Evolutionary conservation across 2,113 vertebrate genomes (phyloP).

Genomic region (Pantherophis guttatus): DNA sequence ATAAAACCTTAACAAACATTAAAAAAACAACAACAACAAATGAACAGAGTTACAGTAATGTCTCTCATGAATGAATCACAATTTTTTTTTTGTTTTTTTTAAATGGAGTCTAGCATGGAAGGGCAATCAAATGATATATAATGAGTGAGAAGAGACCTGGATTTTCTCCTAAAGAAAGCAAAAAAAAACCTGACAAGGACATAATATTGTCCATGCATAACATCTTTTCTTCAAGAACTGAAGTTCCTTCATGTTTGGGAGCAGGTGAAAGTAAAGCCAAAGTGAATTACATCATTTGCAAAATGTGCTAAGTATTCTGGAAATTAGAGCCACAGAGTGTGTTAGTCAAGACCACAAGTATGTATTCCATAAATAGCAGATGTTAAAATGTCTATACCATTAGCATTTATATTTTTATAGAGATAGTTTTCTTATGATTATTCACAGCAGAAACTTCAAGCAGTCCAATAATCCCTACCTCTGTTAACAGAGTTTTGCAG

Average conservation of each 20-base stretch:
- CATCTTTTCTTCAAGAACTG: not conserved
- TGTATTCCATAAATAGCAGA: not conserved
- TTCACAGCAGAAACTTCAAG: not conserved
- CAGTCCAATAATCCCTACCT: not conserved
- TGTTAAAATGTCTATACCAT: not conserved
- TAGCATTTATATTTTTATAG: not conserved
- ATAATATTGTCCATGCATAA: not conserved
- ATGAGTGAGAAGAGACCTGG: not conserved
- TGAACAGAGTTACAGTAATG: not conserved
- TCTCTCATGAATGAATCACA: not conserved
- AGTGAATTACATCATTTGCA: not conserved
- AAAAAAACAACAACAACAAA: no score
- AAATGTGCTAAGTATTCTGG: not conserved
- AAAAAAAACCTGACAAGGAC: not conserved
- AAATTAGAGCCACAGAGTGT: not conserved
- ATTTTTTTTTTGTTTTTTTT: not conserved
- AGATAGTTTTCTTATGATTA: not conserved
- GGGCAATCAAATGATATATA: not conserved
- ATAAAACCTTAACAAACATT: no score
- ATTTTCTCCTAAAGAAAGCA: not conserved
- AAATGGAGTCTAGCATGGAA: not conserved
- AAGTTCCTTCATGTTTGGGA: not conserved
- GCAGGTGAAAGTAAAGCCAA: not conserved
- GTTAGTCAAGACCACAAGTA: not conserved
- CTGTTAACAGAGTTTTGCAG: slow-evolving; percentile 64